Base-by-base conservation (phyloP, 2,113 vertebrate genomes). In the Physeter macrocephalus region DNA sequence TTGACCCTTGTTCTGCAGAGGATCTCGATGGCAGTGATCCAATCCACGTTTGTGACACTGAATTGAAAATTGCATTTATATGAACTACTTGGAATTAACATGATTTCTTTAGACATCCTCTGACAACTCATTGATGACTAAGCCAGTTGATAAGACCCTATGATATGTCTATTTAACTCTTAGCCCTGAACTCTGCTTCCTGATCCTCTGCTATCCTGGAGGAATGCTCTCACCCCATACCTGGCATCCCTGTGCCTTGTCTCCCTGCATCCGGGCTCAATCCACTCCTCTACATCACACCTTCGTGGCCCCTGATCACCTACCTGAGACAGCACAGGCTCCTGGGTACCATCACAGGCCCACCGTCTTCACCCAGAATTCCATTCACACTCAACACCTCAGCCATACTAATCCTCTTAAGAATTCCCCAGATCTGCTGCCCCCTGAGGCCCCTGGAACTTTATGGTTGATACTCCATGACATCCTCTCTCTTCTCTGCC, bases 381-480 rank as follows among this genome's bases (percentile, higher is more conserved):
- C 66, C 3, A 9, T 7, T 72, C 11, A 31, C 43, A n/a, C 54
- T 64, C 8, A 25, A 20, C 41, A 7, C 31, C 41, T 27, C 66
- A 41, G 75, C 6, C 20, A 4, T 8, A 18, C 23, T 2, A 1
- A 18, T 17, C 46, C 6, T 3, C 46, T 36, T 52, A 12, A 18
- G 43, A 27, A 29, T 12, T 36, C 74, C 23, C 25, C 52, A 23
- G n/a, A 23, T 21, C 2, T n/a, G 11, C 1, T 31, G 20, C 18
- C 46, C 14, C 34, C 49, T 1, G 0, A 6, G 34, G 21, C 10
- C 10, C 27, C 21, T 52, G 29, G 6, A 12, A 18, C 1, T 21
- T 77, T 2, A 17, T 3, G 3, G 11, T 9, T 2, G 0, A 0
- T 1, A 6, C 13, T 21, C 39, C 1, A 0, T 3, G 23, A 5